Base-by-base conservation (phyloP, 2,888 invertebrate genomes). In the Brachycybe producta region DNA sequence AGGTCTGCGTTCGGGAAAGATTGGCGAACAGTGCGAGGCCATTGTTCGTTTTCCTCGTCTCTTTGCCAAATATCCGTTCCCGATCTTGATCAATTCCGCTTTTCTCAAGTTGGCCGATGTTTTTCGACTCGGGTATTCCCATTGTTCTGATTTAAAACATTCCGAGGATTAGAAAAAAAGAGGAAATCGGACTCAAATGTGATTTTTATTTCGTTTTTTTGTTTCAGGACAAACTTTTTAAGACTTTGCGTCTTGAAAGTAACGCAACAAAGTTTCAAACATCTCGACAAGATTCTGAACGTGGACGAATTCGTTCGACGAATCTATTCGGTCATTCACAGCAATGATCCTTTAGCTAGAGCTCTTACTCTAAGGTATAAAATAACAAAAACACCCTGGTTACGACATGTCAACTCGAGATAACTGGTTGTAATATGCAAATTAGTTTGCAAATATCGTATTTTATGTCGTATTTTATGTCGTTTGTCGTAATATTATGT, bases 1-100 rank as follows among this genome's bases (percentile, higher is more conserved):
- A 91, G 91, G 92, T 39, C 71, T 97, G 19, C 74, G 92, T 49
- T 94, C 94, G 0, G 76, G 79, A 17, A 87, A 85, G 71, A 82
- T 87, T 39, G 95, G 95, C 11, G 92, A 95, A 63, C 95, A 97
- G 70, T 91, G 92, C 68, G 95, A 95, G 69, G 90, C 95, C 0
- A 92, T 97, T 59, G 92, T 95, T 0, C 78, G 88, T 35, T 94
- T 92, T 68, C 92, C 95, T 0, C 77, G 85, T 28, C 72, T 97
- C 0, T 94, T 97, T 68, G 92, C 94, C 64, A 92, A 94, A 65
- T 94, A 95, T 67, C 97, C 97, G 0, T 95, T 95, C 69, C 97
- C 97, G 0, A 92, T 95, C 62, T 72, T 97, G 19, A 95, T 97
- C 27, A 97, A 97, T 69, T 90, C 95, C 0, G 92, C 95, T 0